phyloP scores from a whole-genome alignment of 2,888 invertebrate genomes.

The Rutpela maculata region DNA sequence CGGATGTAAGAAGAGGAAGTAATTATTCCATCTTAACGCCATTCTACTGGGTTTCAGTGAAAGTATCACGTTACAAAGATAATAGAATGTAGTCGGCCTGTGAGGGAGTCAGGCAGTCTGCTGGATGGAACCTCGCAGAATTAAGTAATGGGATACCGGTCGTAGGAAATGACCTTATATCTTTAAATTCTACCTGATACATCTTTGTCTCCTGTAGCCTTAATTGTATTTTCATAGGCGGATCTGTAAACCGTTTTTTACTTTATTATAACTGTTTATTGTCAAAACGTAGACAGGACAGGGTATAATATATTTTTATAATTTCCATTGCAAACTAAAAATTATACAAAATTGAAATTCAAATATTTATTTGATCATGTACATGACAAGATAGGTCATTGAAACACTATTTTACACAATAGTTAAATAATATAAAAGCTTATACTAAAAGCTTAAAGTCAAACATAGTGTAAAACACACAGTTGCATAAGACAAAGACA shows the following conservation, averaged over 20 bases:
- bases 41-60: not conserved
- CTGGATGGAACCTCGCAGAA: not conserved
- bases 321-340: no score
- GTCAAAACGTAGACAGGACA: no score
- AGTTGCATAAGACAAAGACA: no score
- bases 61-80: constrained; percentile 18
- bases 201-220: not conserved
- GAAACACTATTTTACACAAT: no score
- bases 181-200: not conserved
- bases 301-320: no score
- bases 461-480: no score
- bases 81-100: not conserved
- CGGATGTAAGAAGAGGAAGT: constrained; percentile 23
- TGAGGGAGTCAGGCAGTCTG: constrained; percentile 19
- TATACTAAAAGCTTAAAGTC: no score
- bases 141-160: not conserved
- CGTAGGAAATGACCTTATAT: constrained; percentile 4
- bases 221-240: not conserved
- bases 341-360: no score
- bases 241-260: not conserved
- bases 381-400: no score
- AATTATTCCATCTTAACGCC: constrained; percentile 11
- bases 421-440: no score
- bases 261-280: no score
- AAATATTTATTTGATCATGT: no score